phyloP scores from a whole-genome alignment of 2,113 vertebrate genomes.

The Mungos mungo region DNA sequence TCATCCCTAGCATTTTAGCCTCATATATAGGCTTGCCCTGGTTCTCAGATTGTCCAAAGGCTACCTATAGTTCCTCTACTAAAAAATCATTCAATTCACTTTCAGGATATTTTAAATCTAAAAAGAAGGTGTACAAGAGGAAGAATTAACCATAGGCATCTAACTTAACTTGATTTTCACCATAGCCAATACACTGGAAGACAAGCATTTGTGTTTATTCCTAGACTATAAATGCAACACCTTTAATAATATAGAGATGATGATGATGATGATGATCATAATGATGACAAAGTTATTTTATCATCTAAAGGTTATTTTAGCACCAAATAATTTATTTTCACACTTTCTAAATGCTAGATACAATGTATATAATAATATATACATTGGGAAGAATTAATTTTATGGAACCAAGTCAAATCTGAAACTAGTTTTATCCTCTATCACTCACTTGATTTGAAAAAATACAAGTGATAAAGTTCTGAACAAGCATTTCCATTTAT shows the following conservation, averaged over 20 bases:
- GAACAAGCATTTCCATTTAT: background rate
- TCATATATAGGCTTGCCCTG: background rate
- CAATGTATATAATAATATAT: background rate
- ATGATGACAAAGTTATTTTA: background rate
- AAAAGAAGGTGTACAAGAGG: background rate
- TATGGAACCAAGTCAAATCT: background rate
- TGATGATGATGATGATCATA: background rate
- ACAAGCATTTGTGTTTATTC: background rate
- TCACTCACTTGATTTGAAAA: background rate
- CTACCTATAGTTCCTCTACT: background rate
- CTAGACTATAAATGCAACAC: background rate
- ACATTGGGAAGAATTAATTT: background rate
- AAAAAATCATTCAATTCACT: background rate
- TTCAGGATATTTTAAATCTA: constrained; percentile 9
- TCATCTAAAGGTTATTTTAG: background rate
- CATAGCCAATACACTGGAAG: background rate
- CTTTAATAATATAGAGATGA: background rate
- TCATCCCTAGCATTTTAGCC: background rate
- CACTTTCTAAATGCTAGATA: background rate
- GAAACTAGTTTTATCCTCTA: background rate
- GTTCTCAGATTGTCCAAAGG: background rate
- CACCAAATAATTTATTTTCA: background rate
- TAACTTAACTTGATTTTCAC: background rate
- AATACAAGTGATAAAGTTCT: background rate
- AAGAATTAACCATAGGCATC: background rate